Conservation (phyloP, 2,113 vertebrate species). For the Chaetodon trifascialis region DNA sequence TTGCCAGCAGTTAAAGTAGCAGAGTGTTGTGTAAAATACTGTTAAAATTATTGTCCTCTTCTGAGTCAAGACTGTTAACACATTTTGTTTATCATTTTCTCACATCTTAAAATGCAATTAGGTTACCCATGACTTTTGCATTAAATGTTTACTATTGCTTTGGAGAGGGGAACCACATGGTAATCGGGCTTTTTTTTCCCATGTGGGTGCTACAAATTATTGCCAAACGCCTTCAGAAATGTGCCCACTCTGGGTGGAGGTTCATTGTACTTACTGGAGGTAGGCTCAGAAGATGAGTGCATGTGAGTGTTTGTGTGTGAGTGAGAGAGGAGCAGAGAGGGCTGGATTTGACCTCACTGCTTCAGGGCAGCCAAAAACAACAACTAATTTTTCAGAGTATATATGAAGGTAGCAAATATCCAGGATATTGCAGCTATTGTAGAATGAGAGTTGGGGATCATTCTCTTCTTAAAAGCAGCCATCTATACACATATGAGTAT, state of each 20-base stretch:
- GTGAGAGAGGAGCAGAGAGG: neutral
- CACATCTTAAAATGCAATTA: neutral
- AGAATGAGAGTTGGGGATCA: neutral
- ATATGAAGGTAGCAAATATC: neutral
- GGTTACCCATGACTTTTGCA: neutral
- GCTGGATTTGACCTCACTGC: conserved; percentile 13
- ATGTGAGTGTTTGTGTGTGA: neutral
- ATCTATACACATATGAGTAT: neutral
- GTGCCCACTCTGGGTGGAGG: neutral
- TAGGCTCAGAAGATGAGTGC: neutral
- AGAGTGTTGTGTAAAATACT: neutral
- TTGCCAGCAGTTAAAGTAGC: neutral
- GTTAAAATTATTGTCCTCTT: neutral
- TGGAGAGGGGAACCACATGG: neutral
- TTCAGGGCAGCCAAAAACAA: conserved; percentile 16
- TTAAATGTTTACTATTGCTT: neutral
- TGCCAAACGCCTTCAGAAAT: neutral
- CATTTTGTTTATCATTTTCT: neutral
- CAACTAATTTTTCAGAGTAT: conserved; percentile 11
- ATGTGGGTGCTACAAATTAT: conserved; percentile 5
- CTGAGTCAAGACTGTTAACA: neutral
- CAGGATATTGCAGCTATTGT: neutral
- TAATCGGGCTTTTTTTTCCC: neutral
- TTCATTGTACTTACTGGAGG: neutral
- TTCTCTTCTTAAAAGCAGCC: neutral